Base-by-base conservation (phyloP, 1,140 invertebrate species). In the Probaryconus sp. region DNA sequence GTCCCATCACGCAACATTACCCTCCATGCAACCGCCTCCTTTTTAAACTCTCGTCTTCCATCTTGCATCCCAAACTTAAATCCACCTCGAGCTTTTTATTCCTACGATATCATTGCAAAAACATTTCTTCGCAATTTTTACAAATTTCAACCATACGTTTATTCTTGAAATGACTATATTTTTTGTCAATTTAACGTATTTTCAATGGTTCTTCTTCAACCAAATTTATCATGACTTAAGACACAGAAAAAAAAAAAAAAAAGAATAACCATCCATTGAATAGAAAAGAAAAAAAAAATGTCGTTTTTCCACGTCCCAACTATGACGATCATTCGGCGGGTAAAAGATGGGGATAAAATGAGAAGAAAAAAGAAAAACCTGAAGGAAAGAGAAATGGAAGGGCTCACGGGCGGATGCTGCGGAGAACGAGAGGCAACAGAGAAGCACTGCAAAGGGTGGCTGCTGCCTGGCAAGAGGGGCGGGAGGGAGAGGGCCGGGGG, bases 1-100 rank as follows among this genome's bases (percentile, higher is more conserved):
- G 84, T 87, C 83, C 85, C 85, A 86, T 86, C 84, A 85, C 84
- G 84, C 83, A 86, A 86, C 85, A 87, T 87, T 87, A 86, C 85
- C 79, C 81, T 76, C 45, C 76, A 56, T 63, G 53, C 56, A 48
- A 70, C 77, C 42, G 47, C 45, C 56, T 26, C 65, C 68, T 65
- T 63, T 71, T 65, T 21, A 35, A 9, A 18, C 24, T 47, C 11
- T 55, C 33, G 51, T 65, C 47, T 58, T 47, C 31, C 45, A 40
- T 74, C 79, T 83, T 79, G 77, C 75, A 79, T 84, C 78, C 72
- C 63, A 71, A 82, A 83, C 83, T 86, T 83, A 84, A 85, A 77
- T 81, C 80, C 79, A 81, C 77, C 83, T 51, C n/a, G n/a, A 68
- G 67, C 76, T 79, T 83, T 84, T 80, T 78, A 69, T 63, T 78